These are phyloP conservation scores for Sebastes diaconus DNA, from an alignment of 2,797 vertebrate species.

Conservation along the genomic window DNA sequence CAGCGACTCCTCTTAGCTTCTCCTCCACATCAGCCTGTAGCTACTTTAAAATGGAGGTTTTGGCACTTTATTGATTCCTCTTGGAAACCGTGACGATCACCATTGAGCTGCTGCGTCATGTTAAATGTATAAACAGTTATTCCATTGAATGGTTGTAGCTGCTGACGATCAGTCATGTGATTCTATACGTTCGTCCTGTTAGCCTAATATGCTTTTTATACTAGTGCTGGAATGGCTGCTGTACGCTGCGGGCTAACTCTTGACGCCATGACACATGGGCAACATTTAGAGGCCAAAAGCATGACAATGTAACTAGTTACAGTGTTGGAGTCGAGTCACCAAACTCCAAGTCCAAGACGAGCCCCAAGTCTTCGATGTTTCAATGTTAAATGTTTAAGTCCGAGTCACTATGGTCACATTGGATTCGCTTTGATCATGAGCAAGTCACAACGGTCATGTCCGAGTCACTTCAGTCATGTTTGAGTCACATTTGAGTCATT, in stretches of 20 bases:
- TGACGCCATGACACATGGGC: conserved; percentile 51
- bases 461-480: background rate
- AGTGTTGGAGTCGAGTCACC: background rate
- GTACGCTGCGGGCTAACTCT: conserved; percentile 40
- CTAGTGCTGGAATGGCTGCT: conserved; percentile 58
- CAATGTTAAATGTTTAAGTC: background rate
- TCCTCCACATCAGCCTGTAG: conserved; percentile 24
- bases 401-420: background rate
- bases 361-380: conserved; percentile 16
- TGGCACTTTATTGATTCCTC: conserved; percentile 65
- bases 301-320: conserved; percentile 16
- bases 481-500: background rate
- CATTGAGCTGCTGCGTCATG: conserved; percentile 66
- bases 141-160: conserved; percentile 55
- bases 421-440: background rate
- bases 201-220: conserved; percentile 51
- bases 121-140: conserved; percentile 59
- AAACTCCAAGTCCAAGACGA: conserved; percentile 17
- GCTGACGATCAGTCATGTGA: conserved; percentile 40
- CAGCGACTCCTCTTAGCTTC: conserved; percentile 33
- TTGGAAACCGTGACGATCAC: conserved; percentile 50
- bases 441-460: background rate
- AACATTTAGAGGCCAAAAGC: conserved; percentile 34
- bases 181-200: conserved; percentile 42
- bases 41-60: conserved; percentile 45